Evolutionary conservation across 2,113 vertebrate genomes (phyloP).

Genomic region (Felis chaus): DNA sequence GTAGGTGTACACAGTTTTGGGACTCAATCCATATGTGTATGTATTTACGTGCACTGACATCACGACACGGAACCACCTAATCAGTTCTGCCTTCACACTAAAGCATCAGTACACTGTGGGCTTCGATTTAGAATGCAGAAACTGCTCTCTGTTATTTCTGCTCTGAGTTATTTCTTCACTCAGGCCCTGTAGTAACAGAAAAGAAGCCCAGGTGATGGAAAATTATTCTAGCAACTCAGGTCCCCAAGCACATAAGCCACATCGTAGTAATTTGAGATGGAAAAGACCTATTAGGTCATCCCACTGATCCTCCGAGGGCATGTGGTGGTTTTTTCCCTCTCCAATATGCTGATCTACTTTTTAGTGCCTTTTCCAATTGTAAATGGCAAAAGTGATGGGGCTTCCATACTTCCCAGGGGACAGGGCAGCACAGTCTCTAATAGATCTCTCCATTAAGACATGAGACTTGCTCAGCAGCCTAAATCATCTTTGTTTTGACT

Average conservation of each 20-base stretch:
- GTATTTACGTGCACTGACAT: background rate
- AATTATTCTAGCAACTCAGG: slow-evolving; percentile 45
- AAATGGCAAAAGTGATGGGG: slow-evolving; percentile 77
- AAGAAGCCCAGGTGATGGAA: slow-evolving; percentile 49
- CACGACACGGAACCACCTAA: background rate
- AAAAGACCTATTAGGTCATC: slow-evolving; percentile 69
- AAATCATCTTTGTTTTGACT: slow-evolving; percentile 67
- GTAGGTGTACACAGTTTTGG: background rate
- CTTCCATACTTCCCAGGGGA: slow-evolving; percentile 57
- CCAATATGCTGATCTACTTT: slow-evolving; percentile 68
- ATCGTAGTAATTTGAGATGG: slow-evolving; percentile 54
- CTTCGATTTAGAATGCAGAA: slow-evolving; percentile 6
- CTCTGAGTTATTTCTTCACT: slow-evolving; percentile 17
- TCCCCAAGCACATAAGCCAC: background rate
- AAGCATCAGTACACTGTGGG: background rate
- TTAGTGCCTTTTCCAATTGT: slow-evolving; percentile 76
- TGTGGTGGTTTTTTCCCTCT: slow-evolving; percentile 50
- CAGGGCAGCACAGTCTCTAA: background rate
- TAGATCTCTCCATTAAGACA: slow-evolving; percentile 53
- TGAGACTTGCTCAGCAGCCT: background rate
- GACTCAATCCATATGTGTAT: background rate
- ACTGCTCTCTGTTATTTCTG: background rate
- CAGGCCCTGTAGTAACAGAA: background rate
- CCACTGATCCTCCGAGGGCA: slow-evolving; percentile 50
- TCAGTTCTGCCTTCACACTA: background rate